phyloP scores from a whole-genome alignment of 2,888 invertebrate species.

The Cantharis rufa region DNA sequence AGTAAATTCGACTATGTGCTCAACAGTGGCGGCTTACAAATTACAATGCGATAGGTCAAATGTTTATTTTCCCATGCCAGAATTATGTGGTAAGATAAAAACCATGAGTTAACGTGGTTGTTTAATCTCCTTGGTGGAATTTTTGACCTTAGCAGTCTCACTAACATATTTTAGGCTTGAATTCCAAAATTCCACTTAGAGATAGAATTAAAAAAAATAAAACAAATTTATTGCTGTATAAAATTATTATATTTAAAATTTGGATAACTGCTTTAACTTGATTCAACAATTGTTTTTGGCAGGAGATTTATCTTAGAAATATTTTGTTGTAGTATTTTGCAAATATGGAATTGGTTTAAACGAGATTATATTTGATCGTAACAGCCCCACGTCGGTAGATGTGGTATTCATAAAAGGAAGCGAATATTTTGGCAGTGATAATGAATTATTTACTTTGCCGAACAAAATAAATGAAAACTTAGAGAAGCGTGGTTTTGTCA shows the following conservation, averaged over 20 bases:
- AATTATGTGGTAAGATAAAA: slow-evolving; percentile 73
- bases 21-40: slow-evolving; percentile 74
- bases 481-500: slow-evolving; percentile 65
- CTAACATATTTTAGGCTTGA: no score
- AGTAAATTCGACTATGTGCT: slow-evolving; percentile 62
- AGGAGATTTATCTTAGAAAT: background rate
- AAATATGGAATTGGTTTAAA: slow-evolving; percentile 23
- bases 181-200: no score
- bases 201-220: no score
- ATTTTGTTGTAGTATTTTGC: slow-evolving; percentile 33
- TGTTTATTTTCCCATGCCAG: slow-evolving; percentile 73
- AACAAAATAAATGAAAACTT: slow-evolving; percentile 66
- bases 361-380: slow-evolving; percentile 70
- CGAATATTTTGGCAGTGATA: slow-evolving; percentile 71
- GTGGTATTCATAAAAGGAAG: slow-evolving; percentile 84
- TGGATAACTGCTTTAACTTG: no score
- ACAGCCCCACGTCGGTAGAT: slow-evolving; percentile 72
- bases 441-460: slow-evolving; percentile 66
- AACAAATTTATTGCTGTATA: no score
- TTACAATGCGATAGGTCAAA: slow-evolving; percentile 71
- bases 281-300: no score
- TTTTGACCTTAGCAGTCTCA: no score
- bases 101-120: background rate
- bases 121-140: no score
- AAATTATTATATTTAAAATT: no score